These are phyloP conservation scores for Tyrophagus putrescentiae DNA, from an alignment of 1,140 invertebrate species.

Conservation along the genomic window DNA sequence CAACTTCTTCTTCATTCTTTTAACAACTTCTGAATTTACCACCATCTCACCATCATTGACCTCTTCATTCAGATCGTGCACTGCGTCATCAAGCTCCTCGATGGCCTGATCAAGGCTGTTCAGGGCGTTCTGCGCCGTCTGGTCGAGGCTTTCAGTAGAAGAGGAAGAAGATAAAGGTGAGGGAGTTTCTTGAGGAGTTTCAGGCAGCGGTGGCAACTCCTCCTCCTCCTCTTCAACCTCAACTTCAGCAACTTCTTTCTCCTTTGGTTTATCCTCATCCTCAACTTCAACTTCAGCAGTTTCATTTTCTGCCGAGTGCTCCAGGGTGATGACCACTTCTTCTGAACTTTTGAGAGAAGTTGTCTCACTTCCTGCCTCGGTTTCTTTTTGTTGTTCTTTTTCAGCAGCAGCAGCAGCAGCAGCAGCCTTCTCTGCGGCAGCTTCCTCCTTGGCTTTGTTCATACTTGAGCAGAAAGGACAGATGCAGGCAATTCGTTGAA, in stretches of 20 bases:
- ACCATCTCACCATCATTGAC: background rate
- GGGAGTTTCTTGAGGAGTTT: too few relatives aligned
- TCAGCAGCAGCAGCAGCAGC: background rate
- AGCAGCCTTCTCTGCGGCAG: background rate
- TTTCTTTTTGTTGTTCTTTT: too few relatives aligned
- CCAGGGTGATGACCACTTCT: too few relatives aligned
- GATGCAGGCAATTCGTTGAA: background rate
- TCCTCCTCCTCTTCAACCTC: background rate
- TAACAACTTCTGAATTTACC: background rate
- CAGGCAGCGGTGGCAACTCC: background rate
- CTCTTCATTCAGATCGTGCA: background rate
- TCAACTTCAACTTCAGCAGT: too few relatives aligned
- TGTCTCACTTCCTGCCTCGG: too few relatives aligned
- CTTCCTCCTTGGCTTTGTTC: background rate
- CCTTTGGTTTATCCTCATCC: background rate
- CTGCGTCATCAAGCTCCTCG: background rate
- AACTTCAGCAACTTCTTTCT: too few relatives aligned
- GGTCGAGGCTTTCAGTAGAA: background rate
- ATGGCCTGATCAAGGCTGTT: slow-evolving; percentile 1
- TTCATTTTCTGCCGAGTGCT: too few relatives aligned
- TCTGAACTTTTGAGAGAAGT: too few relatives aligned
- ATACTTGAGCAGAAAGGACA: slow-evolving; percentile 1
- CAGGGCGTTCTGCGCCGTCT: background rate
- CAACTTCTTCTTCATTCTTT: background rate
- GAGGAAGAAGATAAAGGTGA: too few relatives aligned